Conservation (phyloP, 2,797 vertebrate genomes). For the Phoebastria nigripes region DNA sequence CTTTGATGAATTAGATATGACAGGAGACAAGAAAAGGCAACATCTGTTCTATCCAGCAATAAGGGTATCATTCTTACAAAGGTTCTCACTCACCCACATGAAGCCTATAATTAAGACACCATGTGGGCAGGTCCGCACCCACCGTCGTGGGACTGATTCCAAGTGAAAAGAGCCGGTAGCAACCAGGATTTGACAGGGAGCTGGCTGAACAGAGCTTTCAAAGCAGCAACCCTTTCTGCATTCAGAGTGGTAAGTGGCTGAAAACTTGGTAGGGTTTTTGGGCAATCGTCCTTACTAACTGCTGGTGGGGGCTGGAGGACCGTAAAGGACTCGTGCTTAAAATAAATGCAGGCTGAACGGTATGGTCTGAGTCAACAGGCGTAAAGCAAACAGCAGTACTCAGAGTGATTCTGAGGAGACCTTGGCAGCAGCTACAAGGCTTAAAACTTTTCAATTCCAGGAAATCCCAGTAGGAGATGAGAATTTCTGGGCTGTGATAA, state of each 20-base stretch:
- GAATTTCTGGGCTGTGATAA: not conserved
- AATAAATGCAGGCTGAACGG: rapidly evolving
- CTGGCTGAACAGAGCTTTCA: not conserved
- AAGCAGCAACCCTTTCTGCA: not conserved
- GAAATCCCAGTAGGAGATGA: not conserved
- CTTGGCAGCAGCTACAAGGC: not conserved
- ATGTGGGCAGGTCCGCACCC: conserved; percentile 45
- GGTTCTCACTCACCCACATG: conserved; percentile 23
- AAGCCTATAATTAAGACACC: conserved; percentile 36
- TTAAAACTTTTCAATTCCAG: not conserved
- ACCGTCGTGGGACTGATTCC: not conserved
- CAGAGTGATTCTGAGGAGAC: not conserved
- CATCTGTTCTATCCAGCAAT: not conserved
- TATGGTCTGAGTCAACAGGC: not conserved
- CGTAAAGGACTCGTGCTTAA: not conserved
- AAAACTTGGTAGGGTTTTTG: not conserved
- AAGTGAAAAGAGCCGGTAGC: conserved; percentile 5
- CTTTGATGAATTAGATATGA: not conserved
- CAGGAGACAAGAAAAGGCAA: not conserved
- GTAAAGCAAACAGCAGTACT: not conserved
- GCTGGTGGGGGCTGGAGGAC: not conserved
- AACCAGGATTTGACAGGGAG: not conserved
- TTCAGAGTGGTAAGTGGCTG: conserved; percentile 37
- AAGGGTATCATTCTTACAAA: not conserved
- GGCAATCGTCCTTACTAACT: not conserved